A percentile compares a stretch with the other conserved stretches of the same genome.
These are phyloP conservation scores for Cyclophora punctaria DNA, from an alignment of 2,888 invertebrate species.

Conservation along the genomic window DNA sequence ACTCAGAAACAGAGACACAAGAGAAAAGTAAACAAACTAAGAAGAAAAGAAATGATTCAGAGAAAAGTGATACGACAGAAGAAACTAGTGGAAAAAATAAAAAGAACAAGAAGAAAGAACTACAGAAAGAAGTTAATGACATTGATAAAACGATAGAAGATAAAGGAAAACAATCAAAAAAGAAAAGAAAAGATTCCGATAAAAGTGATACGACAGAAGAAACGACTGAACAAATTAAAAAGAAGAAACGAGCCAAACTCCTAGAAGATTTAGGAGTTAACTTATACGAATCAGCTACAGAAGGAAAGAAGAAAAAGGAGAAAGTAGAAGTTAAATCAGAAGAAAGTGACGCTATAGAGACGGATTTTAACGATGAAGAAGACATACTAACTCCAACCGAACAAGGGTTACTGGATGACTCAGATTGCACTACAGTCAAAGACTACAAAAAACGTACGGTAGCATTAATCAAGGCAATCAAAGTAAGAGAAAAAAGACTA, in stretches of 20 bases:
- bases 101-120: conserved; percentile 13
- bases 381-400: conserved; percentile 43
- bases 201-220: not conserved
- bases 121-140: conserved; percentile 11
- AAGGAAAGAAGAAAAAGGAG: conserved; percentile 15
- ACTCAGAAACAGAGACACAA: not conserved
- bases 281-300: conserved; percentile 5
- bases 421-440: conserved; percentile 41
- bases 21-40: not conserved
- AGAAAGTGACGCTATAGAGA: conserved; percentile 56
- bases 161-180: not conserved
- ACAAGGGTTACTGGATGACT: conserved; percentile 40
- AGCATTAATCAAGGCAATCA: conserved; percentile 40
- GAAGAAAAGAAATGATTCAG: not conserved
- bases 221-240: conserved; percentile 9
- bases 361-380: conserved; percentile 45
- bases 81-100: conserved; percentile 4
- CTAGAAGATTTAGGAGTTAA: not conserved
- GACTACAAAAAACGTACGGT: conserved; percentile 43
- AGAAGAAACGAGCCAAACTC: conserved; percentile 9
- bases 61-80: not conserved
- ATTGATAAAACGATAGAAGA: no score
- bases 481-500: conserved; percentile 33
- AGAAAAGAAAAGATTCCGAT: conserved; percentile 1
- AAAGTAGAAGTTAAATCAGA: conserved; percentile 14